Base-by-base conservation (phyloP, 2,888 invertebrate genomes). In the Himalopsyche anomala region DNA sequence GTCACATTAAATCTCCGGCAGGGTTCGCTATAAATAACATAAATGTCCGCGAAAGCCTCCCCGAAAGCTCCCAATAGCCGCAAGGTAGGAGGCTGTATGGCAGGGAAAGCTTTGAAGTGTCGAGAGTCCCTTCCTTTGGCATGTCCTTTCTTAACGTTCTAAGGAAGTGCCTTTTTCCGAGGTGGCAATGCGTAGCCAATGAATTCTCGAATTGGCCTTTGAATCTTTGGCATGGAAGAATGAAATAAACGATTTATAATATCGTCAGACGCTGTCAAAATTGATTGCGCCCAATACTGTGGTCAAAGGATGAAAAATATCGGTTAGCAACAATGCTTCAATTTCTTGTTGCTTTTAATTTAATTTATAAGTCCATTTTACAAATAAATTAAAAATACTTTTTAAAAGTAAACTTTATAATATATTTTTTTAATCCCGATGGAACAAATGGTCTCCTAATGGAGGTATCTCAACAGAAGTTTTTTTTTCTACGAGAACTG, bases 1-100 rank as follows among this genome's bases (percentile, higher is more conserved):
- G 83, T 87, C 87, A 81, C 84, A 85, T 85, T 87, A 85, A 87
- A 87, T 83, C 85, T 85, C 81, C 36, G 84, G 28, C 83, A 28
- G 83, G 85, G 40, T 62, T 54, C 81, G 83, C 87, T 69, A 85
- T 87, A 87, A 87, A 87, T 87, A 87, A 87, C 85, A 69, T 85
- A 85, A 87, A 85, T 85, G 87, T 83, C 87, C 87, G 87, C 85
- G 83, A 85, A 87, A 82, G 85, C 85, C 87, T 87, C 81, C 74
- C 83, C 40, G 45, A 45, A 45, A 81, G 80, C 80, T 36, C 38
- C 80, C 80, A n/a, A 80, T 55, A 79, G 84, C 80, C 38, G 80
- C 42, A 42, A 80, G 80, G 80, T 80, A 36, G 40, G 80, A 62
- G 62, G 62, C 19, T 62, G 83, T 80, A 55, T 74, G 80, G 74